These are phyloP conservation scores for Mercenaria mercenaria DNA, from an alignment of 1,140 invertebrate genomes.

Conservation along the genomic window DNA sequence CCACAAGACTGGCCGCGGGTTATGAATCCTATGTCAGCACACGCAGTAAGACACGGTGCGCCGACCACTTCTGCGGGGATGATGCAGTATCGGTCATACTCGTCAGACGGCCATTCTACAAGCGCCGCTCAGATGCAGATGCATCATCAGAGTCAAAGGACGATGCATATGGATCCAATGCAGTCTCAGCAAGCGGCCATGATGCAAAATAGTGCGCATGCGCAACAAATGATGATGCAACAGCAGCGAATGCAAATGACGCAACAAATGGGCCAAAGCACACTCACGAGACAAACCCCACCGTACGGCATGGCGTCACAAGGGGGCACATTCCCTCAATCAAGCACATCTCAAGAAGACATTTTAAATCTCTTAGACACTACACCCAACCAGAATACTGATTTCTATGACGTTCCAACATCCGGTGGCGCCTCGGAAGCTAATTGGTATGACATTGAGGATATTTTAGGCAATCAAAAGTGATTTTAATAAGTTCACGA, in stretches of 20 bases:
- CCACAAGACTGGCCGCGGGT: constrained; percentile 71
- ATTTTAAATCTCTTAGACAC: constrained; percentile 81
- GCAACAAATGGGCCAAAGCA: constrained; percentile 69
- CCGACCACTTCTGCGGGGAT: constrained; percentile 68
- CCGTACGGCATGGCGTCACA: constrained; percentile 52
- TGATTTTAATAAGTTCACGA: constrained; percentile 3
- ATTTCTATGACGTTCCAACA: constrained; percentile 75
- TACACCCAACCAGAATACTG: constrained; percentile 76
- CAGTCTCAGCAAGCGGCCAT: constrained; percentile 71
- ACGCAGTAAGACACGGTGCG: constrained; percentile 55
- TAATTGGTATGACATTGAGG: constrained; percentile 64
- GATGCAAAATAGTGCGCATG: constrained; percentile 76
- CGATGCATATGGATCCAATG: constrained; percentile 73
- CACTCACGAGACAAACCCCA: constrained; percentile 60
- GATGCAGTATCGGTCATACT: constrained; percentile 75
- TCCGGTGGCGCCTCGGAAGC: constrained; percentile 30
- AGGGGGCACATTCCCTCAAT: constrained; percentile 38
- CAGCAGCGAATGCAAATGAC: constrained; percentile 82
- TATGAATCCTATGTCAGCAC: constrained; percentile 59
- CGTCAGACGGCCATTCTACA: constrained; percentile 61
- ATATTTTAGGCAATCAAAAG: constrained; percentile 59
- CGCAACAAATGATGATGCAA: constrained; percentile 82
- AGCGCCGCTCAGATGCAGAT: constrained; percentile 68
- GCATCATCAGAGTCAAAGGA: constrained; percentile 67
- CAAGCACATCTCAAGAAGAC: constrained; percentile 76